Conservation (phyloP, 1,140 invertebrate genomes). For the Tyrophagus putrescentiae region DNA sequence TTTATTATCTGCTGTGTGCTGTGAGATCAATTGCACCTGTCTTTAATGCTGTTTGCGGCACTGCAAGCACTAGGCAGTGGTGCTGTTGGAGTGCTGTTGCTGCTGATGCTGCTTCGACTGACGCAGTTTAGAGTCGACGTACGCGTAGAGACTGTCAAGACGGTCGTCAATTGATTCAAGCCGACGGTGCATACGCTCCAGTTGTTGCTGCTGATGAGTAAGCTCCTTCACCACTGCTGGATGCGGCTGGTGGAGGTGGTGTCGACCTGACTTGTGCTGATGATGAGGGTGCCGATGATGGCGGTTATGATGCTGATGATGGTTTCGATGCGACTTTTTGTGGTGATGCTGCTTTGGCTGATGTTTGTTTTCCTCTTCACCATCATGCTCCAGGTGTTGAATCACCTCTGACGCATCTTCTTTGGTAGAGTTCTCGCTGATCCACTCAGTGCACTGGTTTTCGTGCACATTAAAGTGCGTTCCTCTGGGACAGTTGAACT, state of each 20-base stretch:
- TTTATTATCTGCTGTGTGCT: no score
- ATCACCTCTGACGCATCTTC: neutral
- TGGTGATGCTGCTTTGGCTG: neutral
- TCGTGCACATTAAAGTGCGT: neutral
- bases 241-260: no score
- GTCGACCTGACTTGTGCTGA: no score
- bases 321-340: neutral
- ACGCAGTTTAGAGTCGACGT: no score
- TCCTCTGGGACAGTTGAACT: neutral
- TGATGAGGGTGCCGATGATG: neutral
- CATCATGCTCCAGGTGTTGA: neutral
- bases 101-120: no score
- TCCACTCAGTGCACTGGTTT: neutral
- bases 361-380: neutral
- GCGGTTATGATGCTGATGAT: neutral
- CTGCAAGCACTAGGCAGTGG: neutral
- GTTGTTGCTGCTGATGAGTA: no score
- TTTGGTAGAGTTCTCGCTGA: neutral
- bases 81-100: no score
- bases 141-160: neutral
- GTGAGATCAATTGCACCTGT: neutral
- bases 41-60: neutral
- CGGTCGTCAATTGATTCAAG: neutral
- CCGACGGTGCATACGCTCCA: neutral
- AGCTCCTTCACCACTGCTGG: no score